Conservation (phyloP, 2,888 invertebrate genomes). For the Parapristionchus giblindavisi region DNA sequence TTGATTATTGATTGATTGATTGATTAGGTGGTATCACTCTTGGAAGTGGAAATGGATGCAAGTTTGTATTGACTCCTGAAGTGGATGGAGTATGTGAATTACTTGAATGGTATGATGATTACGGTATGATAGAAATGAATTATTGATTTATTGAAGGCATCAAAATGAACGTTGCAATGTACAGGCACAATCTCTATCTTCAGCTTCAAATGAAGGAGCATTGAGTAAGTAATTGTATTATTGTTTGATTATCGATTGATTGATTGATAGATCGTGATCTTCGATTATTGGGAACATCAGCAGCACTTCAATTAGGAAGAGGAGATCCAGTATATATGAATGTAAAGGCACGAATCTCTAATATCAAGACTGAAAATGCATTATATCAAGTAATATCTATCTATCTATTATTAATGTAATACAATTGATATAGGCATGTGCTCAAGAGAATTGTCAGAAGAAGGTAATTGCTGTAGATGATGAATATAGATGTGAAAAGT, state of each 20-base stretch:
- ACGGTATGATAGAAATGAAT: slow-evolving; percentile 40
- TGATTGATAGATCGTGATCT: slow-evolving; percentile 46
- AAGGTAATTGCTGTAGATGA: slow-evolving; percentile 84
- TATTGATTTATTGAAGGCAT: slow-evolving; percentile 87
- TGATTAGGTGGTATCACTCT: slow-evolving; percentile 70
- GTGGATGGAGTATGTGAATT: slow-evolving; percentile 84
- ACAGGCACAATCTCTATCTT: not conserved
- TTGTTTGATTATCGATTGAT: not conserved
- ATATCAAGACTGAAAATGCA: slow-evolving; percentile 83
- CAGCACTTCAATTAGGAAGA: slow-evolving; percentile 50
- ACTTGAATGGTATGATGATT: slow-evolving; percentile 88
- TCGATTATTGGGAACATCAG: slow-evolving; percentile 46
- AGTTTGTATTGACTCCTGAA: slow-evolving; percentile 85
- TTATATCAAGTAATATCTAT: slow-evolving; percentile 78
- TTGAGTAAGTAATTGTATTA: not conserved
- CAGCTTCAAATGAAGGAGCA: slow-evolving; percentile 10
- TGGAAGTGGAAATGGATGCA: slow-evolving; percentile 68
- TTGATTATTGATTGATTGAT: slow-evolving; percentile 9
- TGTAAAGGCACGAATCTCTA: slow-evolving; percentile 81
- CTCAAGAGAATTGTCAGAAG: slow-evolving; percentile 86
- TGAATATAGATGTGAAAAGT: slow-evolving; percentile 94
- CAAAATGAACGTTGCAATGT: slow-evolving; percentile 74
- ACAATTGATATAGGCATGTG: not conserved
- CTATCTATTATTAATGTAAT: slow-evolving; percentile 43
- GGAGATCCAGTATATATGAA: slow-evolving; percentile 76